These are phyloP conservation scores for Andrena marginata DNA, from an alignment of 2,888 invertebrate species.

Conservation along the genomic window DNA sequence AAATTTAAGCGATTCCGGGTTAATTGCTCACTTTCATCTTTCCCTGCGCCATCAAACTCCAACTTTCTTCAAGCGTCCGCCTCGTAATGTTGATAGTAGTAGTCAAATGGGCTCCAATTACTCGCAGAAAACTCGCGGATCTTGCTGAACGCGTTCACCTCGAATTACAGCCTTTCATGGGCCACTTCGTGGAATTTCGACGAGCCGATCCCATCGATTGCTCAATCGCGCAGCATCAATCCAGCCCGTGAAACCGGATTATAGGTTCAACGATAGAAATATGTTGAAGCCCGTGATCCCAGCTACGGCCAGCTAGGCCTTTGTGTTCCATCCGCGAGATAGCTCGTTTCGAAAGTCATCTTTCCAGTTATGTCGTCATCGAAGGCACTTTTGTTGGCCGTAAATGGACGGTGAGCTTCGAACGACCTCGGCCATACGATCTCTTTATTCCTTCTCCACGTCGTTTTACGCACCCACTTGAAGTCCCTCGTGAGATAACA, in stretches of 20 bases:
- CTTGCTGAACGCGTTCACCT: not conserved
- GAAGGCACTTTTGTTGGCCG: constrained; percentile 15
- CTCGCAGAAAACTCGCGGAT: not conserved
- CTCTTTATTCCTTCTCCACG: constrained; percentile 5
- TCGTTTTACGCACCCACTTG: constrained; percentile 24
- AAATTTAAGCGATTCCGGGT: not conserved
- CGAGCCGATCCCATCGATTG: constrained; percentile 11
- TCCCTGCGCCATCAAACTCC: not conserved
- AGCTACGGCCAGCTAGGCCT: constrained; percentile 18
- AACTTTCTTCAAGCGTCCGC: not conserved
- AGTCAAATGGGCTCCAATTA: constrained; percentile 3
- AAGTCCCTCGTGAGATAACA: not conserved
- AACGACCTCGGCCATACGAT: not conserved
- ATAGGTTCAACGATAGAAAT: constrained; percentile 10
- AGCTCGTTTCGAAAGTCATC: constrained; percentile 39
- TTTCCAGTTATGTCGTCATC: constrained; percentile 15
- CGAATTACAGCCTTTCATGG: not conserved
- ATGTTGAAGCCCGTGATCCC: not conserved
- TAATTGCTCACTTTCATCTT: not conserved
- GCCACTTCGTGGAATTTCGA: not conserved
- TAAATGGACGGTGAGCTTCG: constrained; percentile 22
- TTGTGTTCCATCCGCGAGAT: constrained; percentile 17
- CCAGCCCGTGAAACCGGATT: constrained; percentile 8
- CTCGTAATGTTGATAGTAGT: not conserved
- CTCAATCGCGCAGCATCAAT: constrained; percentile 7